Evolutionary conservation across 2,888 invertebrate species (phyloP).

Genomic region (Pandemis cinnamomeana): DNA sequence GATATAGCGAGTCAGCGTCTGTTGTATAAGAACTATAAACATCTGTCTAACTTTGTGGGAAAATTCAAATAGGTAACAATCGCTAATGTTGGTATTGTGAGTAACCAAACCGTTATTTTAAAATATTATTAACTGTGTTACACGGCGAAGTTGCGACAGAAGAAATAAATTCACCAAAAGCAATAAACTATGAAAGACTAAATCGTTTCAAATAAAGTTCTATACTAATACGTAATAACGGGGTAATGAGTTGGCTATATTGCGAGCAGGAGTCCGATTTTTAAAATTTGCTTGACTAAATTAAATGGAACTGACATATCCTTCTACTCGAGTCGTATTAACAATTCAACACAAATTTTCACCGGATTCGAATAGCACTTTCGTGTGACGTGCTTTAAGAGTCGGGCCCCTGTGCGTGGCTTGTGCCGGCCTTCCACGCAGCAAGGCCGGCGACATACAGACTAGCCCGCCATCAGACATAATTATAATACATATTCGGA

Average conservation of each 20-base stretch:
- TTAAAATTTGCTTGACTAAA: no score
- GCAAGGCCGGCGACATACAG: conserved; percentile 77
- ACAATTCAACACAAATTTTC: no score
- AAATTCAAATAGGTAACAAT: background rate
- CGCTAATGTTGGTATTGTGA: background rate
- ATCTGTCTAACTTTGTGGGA: background rate
- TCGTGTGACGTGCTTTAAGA: no score
- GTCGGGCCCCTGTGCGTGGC: conserved; percentile 50
- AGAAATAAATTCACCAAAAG: conserved; percentile 38
- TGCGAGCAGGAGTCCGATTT: conserved; percentile 44
- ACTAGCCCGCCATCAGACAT: conserved; percentile 59
- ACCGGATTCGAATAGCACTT: no score
- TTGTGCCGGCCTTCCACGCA: conserved; percentile 66
- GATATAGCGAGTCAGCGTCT: conserved; percentile 2
- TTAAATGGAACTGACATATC: no score
- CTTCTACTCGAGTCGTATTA: no score
- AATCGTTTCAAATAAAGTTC: conserved; percentile 18
- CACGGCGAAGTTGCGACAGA: background rate
- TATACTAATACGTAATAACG: conserved; percentile 2
- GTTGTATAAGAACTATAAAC: background rate
- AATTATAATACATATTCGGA: conserved; percentile 45
- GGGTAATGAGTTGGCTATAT: conserved; percentile 16
- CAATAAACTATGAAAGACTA: conserved; percentile 52
- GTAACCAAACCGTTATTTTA: no score
- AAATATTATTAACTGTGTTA: background rate